Base-by-base conservation (phyloP, 1,140 invertebrate species). In the Carposina sasakii region DNA sequence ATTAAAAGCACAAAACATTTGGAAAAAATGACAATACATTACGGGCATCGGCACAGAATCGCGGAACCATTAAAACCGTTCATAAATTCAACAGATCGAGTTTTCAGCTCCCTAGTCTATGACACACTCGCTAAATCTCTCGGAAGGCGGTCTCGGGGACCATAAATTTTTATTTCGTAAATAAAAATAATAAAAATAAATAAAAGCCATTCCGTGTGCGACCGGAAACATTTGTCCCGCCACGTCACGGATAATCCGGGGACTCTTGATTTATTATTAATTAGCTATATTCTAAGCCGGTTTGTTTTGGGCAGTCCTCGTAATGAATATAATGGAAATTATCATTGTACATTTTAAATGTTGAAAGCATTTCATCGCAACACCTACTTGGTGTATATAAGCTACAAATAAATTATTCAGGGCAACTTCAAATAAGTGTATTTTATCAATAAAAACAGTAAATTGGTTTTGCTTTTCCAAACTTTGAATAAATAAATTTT, bases 181-280 rank as follows among this genome's bases (percentile, higher is more conserved):
- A 74, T 74, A 78, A 74, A 76, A 76, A 78, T 78, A 78, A 78
- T 76, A 69, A 68, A 76, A 68, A 74, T 67, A 74, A 75, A 70
- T 68, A 73, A 78, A 70, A 62, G 57, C 44, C 41, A 49, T 52
- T 52, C 58, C 50, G 60, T 58, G 58, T 59, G 58, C 64, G 39
- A 60, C 67, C 72, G 71, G 72, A 76, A 74, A 71, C 75, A 71
- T 78, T 78, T 71, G 75, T 78, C 70, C 65, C 54, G 60, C 39
- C 48, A 56, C 63, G 71, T 74, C 69, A 67, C 59, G 54, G 56
- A 56, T 78, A 71, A 78, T 78, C 72, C 72, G 61, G 63, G 52
- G 57, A 41, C 56, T 22, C 43, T 54, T 74, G 73, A 79, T 79
- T 79, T 79, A 76, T 76, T 79, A 71, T 71, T 79, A 79, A 76